Base-by-base conservation (phyloP, 2,888 invertebrate species). In the Kryphioiulus occultus region DNA sequence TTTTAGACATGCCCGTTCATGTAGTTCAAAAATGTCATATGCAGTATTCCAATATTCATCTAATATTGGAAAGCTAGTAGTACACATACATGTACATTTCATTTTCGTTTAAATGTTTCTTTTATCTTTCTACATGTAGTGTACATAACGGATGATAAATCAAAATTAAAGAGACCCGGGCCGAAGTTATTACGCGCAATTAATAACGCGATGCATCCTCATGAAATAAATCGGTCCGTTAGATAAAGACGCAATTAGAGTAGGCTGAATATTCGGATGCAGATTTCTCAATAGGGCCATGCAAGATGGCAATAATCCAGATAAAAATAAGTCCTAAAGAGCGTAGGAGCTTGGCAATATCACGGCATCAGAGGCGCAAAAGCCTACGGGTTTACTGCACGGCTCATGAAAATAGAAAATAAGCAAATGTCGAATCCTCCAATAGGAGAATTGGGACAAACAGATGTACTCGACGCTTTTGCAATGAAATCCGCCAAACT, bases 121-220 rank as follows among this genome's bases (percentile, higher is more conserved):
- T n/a, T n/a, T 59, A 19, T 47, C 47, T 59, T 15, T 15, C 42
- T n/a, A 9, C 15, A 42, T 9, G 15, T 42, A 15, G 42, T 42
- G 42, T 9, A 9, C 19, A 59, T 59, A 59, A 59, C n/a, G 22
- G 59, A 59, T 59, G 59, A 59, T 59, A 59, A 59, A 59, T 59
- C 59, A 59, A 59, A 59, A 59, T 59, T 4, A 15, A 53, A 59
- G 59, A n/a, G 59, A n/a, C 59, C 59, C 59, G 7, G n/a, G 59
- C 59, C 22, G 22, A 59, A 59, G 59, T 59, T 59, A 59, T 59
- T 59, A 59, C 59, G 59, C 59, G n/a, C 59, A n/a, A 59, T 59
- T 59, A 59, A 59, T 59, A 59, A 59, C 59, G 59, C 59, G 59
- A 59, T 59, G 59, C 59, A 59, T 59, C 59, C 59, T 59, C 59